Evolutionary conservation across 2,797 vertebrate species (phyloP).

Genomic region (Melanotaenia nigrans): DNA sequence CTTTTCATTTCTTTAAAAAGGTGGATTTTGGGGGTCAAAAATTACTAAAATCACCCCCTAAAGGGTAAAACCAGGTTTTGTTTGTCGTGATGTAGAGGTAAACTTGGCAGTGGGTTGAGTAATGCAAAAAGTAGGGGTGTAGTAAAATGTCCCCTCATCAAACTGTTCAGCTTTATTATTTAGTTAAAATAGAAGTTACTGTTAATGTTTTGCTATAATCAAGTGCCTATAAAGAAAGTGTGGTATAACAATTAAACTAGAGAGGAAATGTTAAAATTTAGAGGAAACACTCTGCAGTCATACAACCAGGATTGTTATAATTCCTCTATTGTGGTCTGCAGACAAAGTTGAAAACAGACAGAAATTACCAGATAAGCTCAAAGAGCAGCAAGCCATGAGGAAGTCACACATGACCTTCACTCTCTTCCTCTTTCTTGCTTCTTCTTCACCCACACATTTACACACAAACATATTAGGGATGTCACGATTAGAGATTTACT

Average conservation of each 20-base stretch:
- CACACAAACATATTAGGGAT: too few species aligned
- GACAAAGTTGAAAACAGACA: conserved; percentile 21
- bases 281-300: conserved; percentile 19
- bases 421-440: conserved; percentile 1
- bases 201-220: conserved; percentile 25
- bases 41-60: too few species aligned
- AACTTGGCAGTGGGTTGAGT: too few species aligned
- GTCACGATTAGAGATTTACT: too few species aligned
- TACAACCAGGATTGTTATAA: conserved; percentile 14
- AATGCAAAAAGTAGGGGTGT: too few species aligned
- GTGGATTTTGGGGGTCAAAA: too few species aligned
- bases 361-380: neutral
- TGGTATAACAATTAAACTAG: conserved; percentile 25
- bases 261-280: conserved; percentile 27
- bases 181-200: conserved; percentile 28
- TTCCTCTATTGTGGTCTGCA: conserved; percentile 16
- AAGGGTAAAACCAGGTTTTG: too few species aligned
- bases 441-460: neutral
- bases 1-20: too few species aligned
- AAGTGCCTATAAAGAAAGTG: neutral
- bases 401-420: neutral
- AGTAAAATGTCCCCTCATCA: conserved; percentile 7
- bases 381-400: neutral
- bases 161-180: conserved; percentile 19
- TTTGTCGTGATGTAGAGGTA: too few species aligned